phyloP scores from a whole-genome alignment of 2,113 vertebrate genomes.

The Gambusia affinis region DNA sequence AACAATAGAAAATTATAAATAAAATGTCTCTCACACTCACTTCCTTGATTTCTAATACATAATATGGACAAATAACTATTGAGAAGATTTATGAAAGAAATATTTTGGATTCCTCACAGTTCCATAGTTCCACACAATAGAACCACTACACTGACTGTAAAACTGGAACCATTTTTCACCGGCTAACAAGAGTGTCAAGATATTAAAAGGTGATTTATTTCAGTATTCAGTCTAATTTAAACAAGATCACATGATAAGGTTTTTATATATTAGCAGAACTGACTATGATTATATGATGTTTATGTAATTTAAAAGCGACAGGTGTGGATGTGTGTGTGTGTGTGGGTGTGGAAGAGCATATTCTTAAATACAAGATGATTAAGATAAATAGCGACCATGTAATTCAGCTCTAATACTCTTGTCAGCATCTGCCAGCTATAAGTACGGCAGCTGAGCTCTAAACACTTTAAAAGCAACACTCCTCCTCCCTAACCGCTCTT shows the following conservation, averaged over 20 bases:
- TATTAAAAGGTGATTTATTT: too few species aligned
- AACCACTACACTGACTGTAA: neutral
- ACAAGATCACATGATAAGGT: too few species aligned
- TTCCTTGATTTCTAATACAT: neutral
- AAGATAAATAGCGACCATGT: constrained; percentile 23
- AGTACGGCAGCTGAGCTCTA: constrained; percentile 40
- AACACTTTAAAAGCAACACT: constrained; percentile 52
- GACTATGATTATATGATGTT: too few species aligned
- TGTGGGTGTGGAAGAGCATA: neutral
- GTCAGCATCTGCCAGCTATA: constrained; percentile 59
- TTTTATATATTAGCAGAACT: too few species aligned
- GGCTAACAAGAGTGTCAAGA: too few species aligned
- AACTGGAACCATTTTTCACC: neutral
- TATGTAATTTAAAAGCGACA: too few species aligned
- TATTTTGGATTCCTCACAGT: neutral
- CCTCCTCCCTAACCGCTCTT: neutral
- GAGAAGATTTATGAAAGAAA: neutral
- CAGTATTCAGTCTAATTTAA: too few species aligned
- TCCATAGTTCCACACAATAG: neutral
- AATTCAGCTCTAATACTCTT: constrained; percentile 26
- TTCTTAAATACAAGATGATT: neutral
- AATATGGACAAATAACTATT: neutral
- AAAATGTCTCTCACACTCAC: neutral
- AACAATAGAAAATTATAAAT: neutral
- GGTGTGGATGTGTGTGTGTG: neutral